Conservation (phyloP, 2,888 invertebrate genomes). For the Adela reaumurella region DNA sequence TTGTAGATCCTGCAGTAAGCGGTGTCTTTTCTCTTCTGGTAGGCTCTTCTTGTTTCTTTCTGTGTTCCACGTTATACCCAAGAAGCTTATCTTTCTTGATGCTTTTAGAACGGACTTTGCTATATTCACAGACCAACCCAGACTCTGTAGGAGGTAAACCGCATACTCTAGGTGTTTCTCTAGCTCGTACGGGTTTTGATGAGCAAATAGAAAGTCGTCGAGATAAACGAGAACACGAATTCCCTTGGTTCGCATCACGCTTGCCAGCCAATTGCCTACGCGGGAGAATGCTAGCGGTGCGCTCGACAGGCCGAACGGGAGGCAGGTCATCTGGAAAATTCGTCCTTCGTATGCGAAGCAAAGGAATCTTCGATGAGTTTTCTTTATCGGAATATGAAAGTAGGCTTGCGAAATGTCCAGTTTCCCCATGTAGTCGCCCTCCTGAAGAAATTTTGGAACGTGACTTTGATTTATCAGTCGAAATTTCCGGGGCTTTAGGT, state of each 20-base stretch:
- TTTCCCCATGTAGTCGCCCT: neutral
- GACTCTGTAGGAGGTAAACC: neutral
- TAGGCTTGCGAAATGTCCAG: neutral
- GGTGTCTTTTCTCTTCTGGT: neutral
- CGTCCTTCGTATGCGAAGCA: slow-evolving; percentile 7
- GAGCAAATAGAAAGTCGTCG: slow-evolving; percentile 14
- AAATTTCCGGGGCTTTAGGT: neutral
- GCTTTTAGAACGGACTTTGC: neutral
- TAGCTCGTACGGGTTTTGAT: slow-evolving; percentile 4
- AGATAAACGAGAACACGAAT: slow-evolving; percentile 16
- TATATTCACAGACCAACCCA: neutral
- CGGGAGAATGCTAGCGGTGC: slow-evolving; percentile 14
- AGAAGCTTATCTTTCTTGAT: neutral
- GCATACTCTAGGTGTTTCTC: neutral
- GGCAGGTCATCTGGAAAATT: slow-evolving; percentile 9
- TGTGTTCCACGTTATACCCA: neutral
- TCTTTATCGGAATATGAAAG: neutral
- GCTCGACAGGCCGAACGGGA: slow-evolving; percentile 16
- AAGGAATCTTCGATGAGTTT: slow-evolving; percentile 11
- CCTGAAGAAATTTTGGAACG: neutral
- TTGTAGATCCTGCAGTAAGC: neutral
- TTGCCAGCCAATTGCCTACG: slow-evolving; percentile 15
- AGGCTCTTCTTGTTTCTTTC: neutral
- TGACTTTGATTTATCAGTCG: neutral
- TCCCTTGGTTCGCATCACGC: slow-evolving; percentile 8